Evolutionary conservation across 2,888 invertebrate species (phyloP).

Genomic region (Gari tellinella): DNA sequence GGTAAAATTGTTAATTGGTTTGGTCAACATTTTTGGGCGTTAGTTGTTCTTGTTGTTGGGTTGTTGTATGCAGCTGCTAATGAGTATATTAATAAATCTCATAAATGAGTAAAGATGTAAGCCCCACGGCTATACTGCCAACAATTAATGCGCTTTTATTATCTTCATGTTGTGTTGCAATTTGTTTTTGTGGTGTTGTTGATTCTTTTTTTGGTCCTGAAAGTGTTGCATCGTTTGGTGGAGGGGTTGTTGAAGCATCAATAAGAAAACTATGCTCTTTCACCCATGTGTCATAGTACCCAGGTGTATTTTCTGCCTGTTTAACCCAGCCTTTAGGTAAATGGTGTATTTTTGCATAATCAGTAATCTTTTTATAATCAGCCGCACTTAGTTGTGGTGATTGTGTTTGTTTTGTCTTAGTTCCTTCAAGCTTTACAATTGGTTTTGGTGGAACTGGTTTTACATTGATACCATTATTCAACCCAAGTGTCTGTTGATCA

Average conservation of each 20-base stretch:
- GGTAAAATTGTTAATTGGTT: slow-evolving; percentile 33
- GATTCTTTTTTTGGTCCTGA: too few species aligned
- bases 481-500: slow-evolving; percentile 14
- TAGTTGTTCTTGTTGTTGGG: slow-evolving; percentile 3
- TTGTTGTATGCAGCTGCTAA: neutral
- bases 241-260: neutral
- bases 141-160: slow-evolving; percentile 8
- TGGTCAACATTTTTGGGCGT: slow-evolving; percentile 23
- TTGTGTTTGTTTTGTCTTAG: too few species aligned
- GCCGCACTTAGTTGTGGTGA: too few species aligned
- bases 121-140: slow-evolving; percentile 19
- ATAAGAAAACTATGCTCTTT: too few species aligned
- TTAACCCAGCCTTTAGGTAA: too few species aligned
- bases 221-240: too few species aligned
- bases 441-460: slow-evolving; percentile 2
- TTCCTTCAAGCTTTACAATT: too few species aligned
- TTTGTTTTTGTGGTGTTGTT: slow-evolving; percentile 15
- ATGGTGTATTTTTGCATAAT: neutral
- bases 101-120: slow-evolving; percentile 13
- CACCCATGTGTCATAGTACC: too few species aligned
- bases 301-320: too few species aligned
- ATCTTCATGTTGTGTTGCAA: slow-evolving; percentile 13
- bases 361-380: too few species aligned
- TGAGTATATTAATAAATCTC: too few species aligned
- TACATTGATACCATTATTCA: slow-evolving; percentile 9